Conservation (phyloP, 2,888 invertebrate species). For the Calliopum simillimum region DNA sequence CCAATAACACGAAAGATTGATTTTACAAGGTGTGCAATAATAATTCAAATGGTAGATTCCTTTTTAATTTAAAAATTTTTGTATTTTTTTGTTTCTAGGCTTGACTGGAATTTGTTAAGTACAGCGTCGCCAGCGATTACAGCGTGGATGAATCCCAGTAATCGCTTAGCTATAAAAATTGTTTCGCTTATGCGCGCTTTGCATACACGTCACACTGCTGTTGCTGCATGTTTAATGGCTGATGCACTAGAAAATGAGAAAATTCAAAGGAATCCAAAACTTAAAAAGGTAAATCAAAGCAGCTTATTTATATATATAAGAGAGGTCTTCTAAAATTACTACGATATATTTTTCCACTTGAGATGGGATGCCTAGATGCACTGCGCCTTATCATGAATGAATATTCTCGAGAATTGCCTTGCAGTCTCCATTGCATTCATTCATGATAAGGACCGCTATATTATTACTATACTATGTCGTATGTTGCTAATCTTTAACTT, state of each 20-base stretch:
- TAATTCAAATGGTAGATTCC: not conserved
- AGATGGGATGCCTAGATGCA: no score
- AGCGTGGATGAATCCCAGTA: slow-evolving; percentile 97
- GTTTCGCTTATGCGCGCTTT: slow-evolving; percentile 84
- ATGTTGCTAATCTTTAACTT: no score
- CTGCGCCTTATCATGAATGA: no score
- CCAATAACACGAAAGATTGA: slow-evolving; percentile 95
- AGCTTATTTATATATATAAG: slow-evolving; percentile 7
- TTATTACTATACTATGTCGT: no score
- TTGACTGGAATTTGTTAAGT: slow-evolving; percentile 96
- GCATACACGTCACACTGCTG: slow-evolving; percentile 84
- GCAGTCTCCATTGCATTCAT: no score
- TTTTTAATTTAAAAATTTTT: not conserved
- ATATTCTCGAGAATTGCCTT: no score
- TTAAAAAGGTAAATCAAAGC: slow-evolving; percentile 59
- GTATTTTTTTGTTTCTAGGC: slow-evolving; percentile 62
- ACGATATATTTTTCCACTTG: no score
- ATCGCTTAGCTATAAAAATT: slow-evolving; percentile 86
- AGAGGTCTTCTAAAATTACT: not conserved
- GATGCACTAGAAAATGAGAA: slow-evolving; percentile 90
- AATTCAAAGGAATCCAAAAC: slow-evolving; percentile 69
- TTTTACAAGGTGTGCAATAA: slow-evolving; percentile 78
- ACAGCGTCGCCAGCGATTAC: slow-evolving; percentile 97
- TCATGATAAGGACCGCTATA: no score
- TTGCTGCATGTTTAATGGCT: slow-evolving; percentile 95